Conservation (phyloP, 1,140 invertebrate species). For the Drosophila suzukii region DNA sequence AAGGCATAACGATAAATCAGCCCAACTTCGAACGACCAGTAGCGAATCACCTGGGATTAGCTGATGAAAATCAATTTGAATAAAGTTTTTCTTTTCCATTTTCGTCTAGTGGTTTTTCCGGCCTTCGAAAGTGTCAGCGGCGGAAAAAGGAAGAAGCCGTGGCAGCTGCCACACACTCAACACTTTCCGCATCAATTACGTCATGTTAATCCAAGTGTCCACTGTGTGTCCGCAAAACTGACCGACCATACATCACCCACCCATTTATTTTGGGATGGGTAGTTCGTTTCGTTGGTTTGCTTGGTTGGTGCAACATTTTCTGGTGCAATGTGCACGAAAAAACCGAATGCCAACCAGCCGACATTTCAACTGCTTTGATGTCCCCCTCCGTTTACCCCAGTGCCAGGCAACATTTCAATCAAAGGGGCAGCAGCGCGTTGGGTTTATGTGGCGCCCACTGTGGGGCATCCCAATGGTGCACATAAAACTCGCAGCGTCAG, state of each 20-base stretch:
- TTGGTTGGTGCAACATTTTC: slow-evolving; percentile 45
- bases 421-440: slow-evolving; percentile 43
- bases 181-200: slow-evolving; percentile 83
- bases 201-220: slow-evolving; percentile 83
- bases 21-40: background rate
- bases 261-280: slow-evolving; percentile 1
- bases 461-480: slow-evolving; percentile 61
- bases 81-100: slow-evolving; percentile 48
- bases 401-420: slow-evolving; percentile 79
- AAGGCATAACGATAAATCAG: slow-evolving; percentile 15
- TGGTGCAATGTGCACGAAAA: slow-evolving; percentile 72
- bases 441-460: slow-evolving; percentile 8
- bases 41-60: slow-evolving; percentile 31
- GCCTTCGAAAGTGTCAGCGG: background rate
- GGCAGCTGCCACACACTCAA: slow-evolving; percentile 78
- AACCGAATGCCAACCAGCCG: slow-evolving; percentile 59
- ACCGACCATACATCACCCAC: slow-evolving; percentile 81
- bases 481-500: slow-evolving; percentile 74
- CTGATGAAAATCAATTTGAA: slow-evolving; percentile 63
- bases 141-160: slow-evolving; percentile 9
- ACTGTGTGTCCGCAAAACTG: slow-evolving; percentile 83
- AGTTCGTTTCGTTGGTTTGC: slow-evolving; percentile 9
- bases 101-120: slow-evolving; percentile 8
- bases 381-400: slow-evolving; percentile 6
- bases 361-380: slow-evolving; percentile 71